A percentile compares a stretch with the other conserved stretches of the same genome.
These are phyloP conservation scores for Morbakka virulenta DNA, from an alignment of 30 jellyfish, hydroid and myxozoan genomes.

Conservation along the genomic window DNA sequence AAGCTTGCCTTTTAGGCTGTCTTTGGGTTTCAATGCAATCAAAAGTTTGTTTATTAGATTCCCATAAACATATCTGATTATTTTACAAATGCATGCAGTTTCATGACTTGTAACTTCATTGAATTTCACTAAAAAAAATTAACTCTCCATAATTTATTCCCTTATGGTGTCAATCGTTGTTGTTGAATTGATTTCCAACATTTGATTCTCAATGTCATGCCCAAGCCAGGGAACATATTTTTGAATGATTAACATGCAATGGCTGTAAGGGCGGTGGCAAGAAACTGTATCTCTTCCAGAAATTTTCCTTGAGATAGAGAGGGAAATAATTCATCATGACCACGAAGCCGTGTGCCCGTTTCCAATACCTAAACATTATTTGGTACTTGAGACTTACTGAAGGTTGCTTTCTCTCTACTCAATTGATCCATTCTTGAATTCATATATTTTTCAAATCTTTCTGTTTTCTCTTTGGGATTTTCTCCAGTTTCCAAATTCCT, in stretches of 20 bases:
- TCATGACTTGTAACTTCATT: no score
- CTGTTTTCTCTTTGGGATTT: slow-evolving; percentile 21
- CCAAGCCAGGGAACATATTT: slow-evolving; percentile 15
- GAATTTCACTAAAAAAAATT: no score
- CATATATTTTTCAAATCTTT: slow-evolving; percentile 22
- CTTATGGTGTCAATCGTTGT: neutral
- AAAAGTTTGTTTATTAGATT: no score
- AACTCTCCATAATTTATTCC: no score
- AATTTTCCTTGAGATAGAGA: slow-evolving; percentile 15
- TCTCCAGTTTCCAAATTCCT: slow-evolving; percentile 34
- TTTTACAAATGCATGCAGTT: no score
- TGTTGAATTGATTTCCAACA: slow-evolving; percentile 1
- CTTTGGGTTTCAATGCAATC: no score
- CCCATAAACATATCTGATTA: no score
- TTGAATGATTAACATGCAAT: slow-evolving; percentile 27
- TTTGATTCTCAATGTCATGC: slow-evolving; percentile 35
- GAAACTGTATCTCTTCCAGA: slow-evolving; percentile 18
- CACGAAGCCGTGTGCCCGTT: neutral
- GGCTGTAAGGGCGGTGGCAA: slow-evolving; percentile 21
- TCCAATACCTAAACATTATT: neutral
- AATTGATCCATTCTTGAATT: slow-evolving; percentile 33
- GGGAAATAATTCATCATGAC: slow-evolving; percentile 1
- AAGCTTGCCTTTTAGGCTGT: no score
- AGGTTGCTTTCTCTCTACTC: slow-evolving; percentile 3
- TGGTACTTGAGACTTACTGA: neutral